These are phyloP conservation scores for Ginglymostoma cirratum DNA, from an alignment of 2,113 vertebrate species.

Conservation along the genomic window DNA sequence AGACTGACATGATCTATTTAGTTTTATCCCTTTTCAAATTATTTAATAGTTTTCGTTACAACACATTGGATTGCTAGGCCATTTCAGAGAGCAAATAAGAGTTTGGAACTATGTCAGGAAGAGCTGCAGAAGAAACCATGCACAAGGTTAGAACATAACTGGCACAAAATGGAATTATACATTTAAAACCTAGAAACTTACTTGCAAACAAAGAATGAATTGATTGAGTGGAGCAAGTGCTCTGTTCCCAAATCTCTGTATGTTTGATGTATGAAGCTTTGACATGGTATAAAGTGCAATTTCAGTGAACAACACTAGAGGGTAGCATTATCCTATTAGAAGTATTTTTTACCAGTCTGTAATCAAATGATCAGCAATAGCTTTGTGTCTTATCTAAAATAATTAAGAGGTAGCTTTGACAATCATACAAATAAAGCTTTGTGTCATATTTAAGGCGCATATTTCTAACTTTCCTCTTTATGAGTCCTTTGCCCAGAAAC, in stretches of 20 bases:
- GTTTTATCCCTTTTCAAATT: too few species aligned
- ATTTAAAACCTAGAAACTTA: background rate
- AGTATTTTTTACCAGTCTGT: background rate
- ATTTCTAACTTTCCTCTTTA: background rate
- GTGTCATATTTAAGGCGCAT: too few species aligned
- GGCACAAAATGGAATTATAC: background rate
- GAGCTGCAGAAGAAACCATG: background rate
- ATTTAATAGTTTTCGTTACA: too few species aligned
- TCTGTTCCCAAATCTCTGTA: background rate
- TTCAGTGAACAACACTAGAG: constrained; percentile 24
- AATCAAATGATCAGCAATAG: background rate
- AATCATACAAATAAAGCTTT: background rate
- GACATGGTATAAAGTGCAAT: background rate
- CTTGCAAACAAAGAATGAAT: background rate
- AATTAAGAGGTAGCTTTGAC: background rate
- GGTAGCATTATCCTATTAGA: background rate
- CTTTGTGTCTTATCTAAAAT: background rate
- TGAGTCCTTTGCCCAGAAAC: background rate
- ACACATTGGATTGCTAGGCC: too few species aligned
- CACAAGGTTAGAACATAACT: background rate
- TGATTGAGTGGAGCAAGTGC: background rate
- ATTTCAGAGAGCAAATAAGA: too few species aligned
- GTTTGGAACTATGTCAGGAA: background rate
- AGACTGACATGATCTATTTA: too few species aligned
- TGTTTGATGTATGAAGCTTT: too few species aligned